Evolutionary conservation across 2,113 vertebrate genomes (phyloP), one percentile per base, ranked within the genome.

Genomic region (Nanorana parkeri): DNA sequence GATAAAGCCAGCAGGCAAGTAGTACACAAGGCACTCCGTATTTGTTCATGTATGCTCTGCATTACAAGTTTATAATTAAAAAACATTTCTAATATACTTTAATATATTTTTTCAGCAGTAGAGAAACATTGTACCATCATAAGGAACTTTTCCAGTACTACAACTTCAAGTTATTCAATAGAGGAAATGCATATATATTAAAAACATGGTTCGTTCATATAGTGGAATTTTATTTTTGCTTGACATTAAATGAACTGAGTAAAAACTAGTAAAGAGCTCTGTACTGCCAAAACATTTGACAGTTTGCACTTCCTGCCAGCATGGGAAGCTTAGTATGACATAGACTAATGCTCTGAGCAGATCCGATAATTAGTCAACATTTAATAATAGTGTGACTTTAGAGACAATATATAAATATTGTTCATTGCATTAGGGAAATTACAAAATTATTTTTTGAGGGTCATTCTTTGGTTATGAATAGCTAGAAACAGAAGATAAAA

Each of bases 351-450:
- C 47, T 55, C 26, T 24, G 29, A 67, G 20, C 17, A 66, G 23
- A 78, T 78, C 76, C 47, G 23, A 77, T 76, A 61, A 75, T 75
- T 76, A 63, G 73, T 76, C 56, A 61, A 24, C 58, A 24, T 76
- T 47, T 47, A 56, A n/a, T 58, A 73, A 55, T 24, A 20, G 24
- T 20, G 5, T 19, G 26, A 29, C 8, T 72, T 29, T 72, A 72
- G 17, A 32, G 69, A 29, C 54, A n/a, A 54, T 52, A 47, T 19
- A 26, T 54, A 54, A 26, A 3, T 52, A 71, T 52, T 54, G 68
- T 8, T 52, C 23, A 24, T 8, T 11, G 6, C 16, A 69, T 29
- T 32, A 56, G 29, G 54, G 10, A 28, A 56, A 56, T 21, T 11
- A 58, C 47, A 56, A 13, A 10, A 19, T 26, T 10, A 20, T 55